phyloP scores from a whole-genome alignment of 2,113 vertebrate species.

The Ceratotherium simum region DNA sequence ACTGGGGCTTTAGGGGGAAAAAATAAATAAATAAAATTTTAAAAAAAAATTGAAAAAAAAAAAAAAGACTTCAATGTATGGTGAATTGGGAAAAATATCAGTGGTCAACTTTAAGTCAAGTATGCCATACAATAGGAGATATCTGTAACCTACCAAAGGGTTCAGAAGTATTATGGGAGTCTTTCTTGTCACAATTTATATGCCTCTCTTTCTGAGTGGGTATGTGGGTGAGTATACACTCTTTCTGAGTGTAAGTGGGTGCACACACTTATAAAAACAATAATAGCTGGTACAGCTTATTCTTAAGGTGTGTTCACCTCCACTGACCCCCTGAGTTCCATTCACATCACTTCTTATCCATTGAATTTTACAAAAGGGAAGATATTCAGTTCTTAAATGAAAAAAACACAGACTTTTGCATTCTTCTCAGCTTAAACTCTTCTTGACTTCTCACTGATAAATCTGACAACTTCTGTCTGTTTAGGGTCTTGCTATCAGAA shows the following conservation, averaged over 20 bases:
- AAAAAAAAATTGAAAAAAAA: too few relatives aligned
- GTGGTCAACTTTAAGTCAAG: neutral
- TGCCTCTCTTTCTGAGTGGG: neutral
- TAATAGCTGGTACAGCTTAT: neutral
- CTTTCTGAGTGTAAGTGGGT: too few relatives aligned
- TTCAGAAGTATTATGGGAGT: neutral
- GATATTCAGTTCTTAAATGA: neutral
- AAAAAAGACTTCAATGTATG: too few relatives aligned
- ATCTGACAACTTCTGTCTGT: neutral
- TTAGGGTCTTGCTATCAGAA: constrained; percentile 48
- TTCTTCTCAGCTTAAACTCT: constrained; percentile 37
- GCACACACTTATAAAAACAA: neutral
- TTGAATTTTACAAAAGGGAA: neutral
- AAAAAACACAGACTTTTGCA: neutral
- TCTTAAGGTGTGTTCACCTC: neutral
- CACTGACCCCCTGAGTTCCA: neutral
- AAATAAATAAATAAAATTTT: too few relatives aligned
- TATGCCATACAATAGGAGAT: neutral
- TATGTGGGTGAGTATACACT: too few relatives aligned
- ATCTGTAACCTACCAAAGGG: neutral
- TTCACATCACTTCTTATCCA: neutral
- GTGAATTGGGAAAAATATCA: neutral
- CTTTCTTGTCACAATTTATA: neutral
- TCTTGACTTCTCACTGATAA: constrained; percentile 52
- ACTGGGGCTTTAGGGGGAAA: too few relatives aligned